Evolutionary conservation across 2,797 vertebrate species (phyloP).

Genomic region (Chelidonichthys spinosus): DNA sequence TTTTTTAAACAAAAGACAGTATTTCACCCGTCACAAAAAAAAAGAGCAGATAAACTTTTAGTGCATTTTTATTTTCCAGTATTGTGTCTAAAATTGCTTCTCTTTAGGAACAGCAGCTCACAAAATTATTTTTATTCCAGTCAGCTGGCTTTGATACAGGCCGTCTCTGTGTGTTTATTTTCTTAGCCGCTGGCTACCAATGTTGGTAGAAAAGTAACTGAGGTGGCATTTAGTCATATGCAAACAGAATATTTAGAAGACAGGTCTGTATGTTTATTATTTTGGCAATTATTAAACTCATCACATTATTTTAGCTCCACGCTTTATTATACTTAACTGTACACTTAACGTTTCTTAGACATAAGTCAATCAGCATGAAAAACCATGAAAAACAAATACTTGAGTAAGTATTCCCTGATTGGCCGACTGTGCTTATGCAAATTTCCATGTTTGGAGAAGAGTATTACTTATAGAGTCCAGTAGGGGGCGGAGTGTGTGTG

Average conservation of each 20-base stretch:
- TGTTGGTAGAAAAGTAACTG: constrained; percentile 13
- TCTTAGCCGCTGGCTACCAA: constrained; percentile 70
- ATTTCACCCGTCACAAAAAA: constrained; percentile 1
- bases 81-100: constrained; percentile 67
- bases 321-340: too few species aligned
- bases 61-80: constrained; percentile 11
- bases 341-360: too few species aligned
- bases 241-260: neutral
- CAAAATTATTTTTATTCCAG: constrained; percentile 68
- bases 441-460: too few species aligned
- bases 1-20: constrained; percentile 42
- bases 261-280: neutral
- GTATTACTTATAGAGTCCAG: too few species aligned
- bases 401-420: too few species aligned
- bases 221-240: neutral
- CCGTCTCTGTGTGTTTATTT: constrained; percentile 75
- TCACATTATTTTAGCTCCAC: too few species aligned
- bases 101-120: constrained; percentile 61
- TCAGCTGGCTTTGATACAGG: constrained; percentile 65
- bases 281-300: neutral
- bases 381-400: too few species aligned
- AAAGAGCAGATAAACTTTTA: too few species aligned
- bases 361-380: too few species aligned
- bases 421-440: too few species aligned
- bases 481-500: too few species aligned